Evolutionary conservation across 2,113 vertebrate species (phyloP).

Genomic region (Anolis sagrei): DNA sequence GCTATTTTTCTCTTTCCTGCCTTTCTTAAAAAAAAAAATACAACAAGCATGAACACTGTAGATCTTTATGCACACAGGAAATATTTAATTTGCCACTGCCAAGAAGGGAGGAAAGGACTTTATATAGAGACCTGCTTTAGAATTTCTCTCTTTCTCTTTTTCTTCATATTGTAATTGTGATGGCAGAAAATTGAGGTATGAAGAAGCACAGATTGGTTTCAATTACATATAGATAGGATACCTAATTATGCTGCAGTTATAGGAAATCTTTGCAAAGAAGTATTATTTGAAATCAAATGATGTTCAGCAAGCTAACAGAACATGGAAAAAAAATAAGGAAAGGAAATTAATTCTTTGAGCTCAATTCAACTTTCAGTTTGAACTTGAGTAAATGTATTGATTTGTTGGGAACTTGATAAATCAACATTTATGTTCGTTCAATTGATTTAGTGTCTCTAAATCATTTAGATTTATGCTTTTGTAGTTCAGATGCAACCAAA

Average conservation of each 20-base stretch:
- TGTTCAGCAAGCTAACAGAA: conserved; percentile 34
- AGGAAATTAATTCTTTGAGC: not conserved
- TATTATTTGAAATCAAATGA: conserved; percentile 17
- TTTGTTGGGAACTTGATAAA: no score
- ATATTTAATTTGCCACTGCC: conserved; percentile 37
- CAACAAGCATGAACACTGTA: conserved; percentile 34
- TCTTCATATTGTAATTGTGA: conserved; percentile 14
- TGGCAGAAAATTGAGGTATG: not conserved
- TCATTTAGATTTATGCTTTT: no score
- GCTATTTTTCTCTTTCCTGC: conserved; percentile 58
- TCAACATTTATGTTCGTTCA: no score
- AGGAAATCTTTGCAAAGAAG: conserved; percentile 30
- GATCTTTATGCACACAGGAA: conserved; percentile 45
- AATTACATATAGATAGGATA: conserved; percentile 29
- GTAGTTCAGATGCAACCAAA: not conserved
- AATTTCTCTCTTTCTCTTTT: conserved; percentile 39
- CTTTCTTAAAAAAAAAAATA: conserved; percentile 33
- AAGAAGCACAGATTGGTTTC: conserved; percentile 30
- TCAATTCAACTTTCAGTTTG: no score
- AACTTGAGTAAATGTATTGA: no score
- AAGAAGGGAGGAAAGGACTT: conserved; percentile 16
- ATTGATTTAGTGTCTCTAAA: no score
- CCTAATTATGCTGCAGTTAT: conserved; percentile 32
- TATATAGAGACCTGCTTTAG: conserved; percentile 6
- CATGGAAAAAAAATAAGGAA: conserved; percentile 57